Percentiles rank a stretch among this genome's conserved stretches.
Evolutionary conservation across 2,888 invertebrate genomes (phyloP).

Genomic region (Ochlodes sylvanus): DNA sequence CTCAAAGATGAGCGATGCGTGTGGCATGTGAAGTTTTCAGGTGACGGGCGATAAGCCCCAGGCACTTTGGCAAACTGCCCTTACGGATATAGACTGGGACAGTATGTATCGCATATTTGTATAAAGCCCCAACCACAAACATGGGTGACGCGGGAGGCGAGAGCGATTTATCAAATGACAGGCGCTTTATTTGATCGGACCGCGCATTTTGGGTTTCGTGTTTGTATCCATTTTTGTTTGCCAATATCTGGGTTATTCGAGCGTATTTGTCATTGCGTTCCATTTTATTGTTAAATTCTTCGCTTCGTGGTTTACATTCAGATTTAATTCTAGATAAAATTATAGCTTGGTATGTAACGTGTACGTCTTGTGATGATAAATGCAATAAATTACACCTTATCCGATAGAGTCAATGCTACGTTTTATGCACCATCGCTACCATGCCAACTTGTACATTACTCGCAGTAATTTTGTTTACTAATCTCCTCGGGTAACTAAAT

Average conservation of each 20-base stretch:
- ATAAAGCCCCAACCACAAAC: conserved; percentile 44
- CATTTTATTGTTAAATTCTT: too few relatives aligned
- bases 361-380: too few relatives aligned
- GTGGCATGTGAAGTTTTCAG: conserved; percentile 58
- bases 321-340: too few relatives aligned
- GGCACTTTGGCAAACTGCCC: conserved; percentile 74
- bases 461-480: neutral
- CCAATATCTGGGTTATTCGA: conserved; percentile 7
- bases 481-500: neutral
- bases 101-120: conserved; percentile 57
- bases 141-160: conserved; percentile 47
- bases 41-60: conserved; percentile 69
- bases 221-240: conserved; percentile 8
- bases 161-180: conserved; percentile 16
- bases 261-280: neutral
- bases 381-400: too few relatives aligned
- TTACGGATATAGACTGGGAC: conserved; percentile 76
- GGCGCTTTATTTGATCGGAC: conserved; percentile 10
- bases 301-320: too few relatives aligned
- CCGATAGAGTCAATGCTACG: too few relatives aligned
- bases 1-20: conserved; percentile 45
- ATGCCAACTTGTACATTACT: too few relatives aligned
- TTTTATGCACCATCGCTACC: too few relatives aligned
- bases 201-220: conserved; percentile 3
- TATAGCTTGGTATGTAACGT: too few relatives aligned